Base-by-base conservation (phyloP, 2,113 vertebrate species). In the Oryzias celebensis region DNA sequence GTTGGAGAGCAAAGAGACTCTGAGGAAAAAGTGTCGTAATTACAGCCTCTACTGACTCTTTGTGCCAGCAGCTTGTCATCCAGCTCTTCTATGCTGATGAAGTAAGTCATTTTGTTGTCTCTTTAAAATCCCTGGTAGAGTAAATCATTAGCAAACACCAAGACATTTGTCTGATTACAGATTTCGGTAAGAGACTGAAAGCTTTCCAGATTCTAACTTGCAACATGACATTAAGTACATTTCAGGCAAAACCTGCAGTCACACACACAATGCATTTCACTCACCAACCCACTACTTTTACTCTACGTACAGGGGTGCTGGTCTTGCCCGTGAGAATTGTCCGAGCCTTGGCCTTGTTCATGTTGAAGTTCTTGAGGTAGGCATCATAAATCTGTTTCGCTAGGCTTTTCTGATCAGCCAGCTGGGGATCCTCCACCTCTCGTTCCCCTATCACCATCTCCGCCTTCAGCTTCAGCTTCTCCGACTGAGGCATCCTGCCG, bases 351-450 rank as follows among this genome's bases (percentile, higher is more conserved):
- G 94, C 91, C 87, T 99, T 99, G 92, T 95, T 98, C 96, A 99
- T 98, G 78, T 93, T 97, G 90, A 99, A 99, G 90, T 95, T 99
- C 91, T 96, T 98, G 88, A 97, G 84, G 90, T 99, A 99, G 75
- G 97, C 96, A 61, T 98, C 96, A 2, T 96, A 94, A 81, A 99
- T 98, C 72, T 94, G 92, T 84, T 91, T 94, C 83, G 96, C 95
- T 44, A 99, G 93, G 1, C 93, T 96, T 78, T 94, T 96, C 82
- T 98, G 96, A 83, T 98, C 96, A 2, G 95, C 94, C 1, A 91
- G 73, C 68, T 93, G 93, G 0, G 95, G 90, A 75, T 96, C 92
- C 60, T 92, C 93, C 5, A 90, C 60, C 7, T 93, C 92, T 16
- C 83, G 90, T 31, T 97, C 97, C 57, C 92, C 93, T 0, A 94